A percentile compares a stretch with the other conserved stretches of the same genome.
These are phyloP conservation scores for Caenorhabditis drosophilae DNA, from an alignment of 2,888 invertebrate genomes.

Conservation along the genomic window DNA sequence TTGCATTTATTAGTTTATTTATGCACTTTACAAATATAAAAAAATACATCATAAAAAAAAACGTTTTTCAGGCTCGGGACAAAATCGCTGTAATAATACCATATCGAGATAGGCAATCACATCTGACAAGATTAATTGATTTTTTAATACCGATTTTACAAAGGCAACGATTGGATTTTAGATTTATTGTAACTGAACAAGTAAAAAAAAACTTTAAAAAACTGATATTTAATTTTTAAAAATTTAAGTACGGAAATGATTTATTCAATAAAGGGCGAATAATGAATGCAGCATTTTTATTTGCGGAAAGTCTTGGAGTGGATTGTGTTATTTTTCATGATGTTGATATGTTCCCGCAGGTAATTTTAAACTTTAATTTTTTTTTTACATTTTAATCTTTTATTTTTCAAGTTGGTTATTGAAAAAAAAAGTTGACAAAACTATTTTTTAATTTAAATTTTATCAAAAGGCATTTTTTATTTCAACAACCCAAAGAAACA, in stretches of 20 bases:
- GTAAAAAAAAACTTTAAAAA: constrained; percentile 24
- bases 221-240: background rate
- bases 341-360: constrained; percentile 71
- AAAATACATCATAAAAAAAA: background rate
- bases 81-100: constrained; percentile 70
- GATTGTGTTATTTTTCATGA: constrained; percentile 69
- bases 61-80: constrained; percentile 38
- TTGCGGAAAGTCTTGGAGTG: constrained; percentile 62
- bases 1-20: no score
- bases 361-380: constrained; percentile 5
- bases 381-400: constrained; percentile 1
- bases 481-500: no score
- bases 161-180: constrained; percentile 67
- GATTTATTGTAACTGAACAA: constrained; percentile 69
- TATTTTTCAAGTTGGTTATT: background rate
- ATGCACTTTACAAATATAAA: no score
- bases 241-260: constrained; percentile 63
- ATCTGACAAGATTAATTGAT: constrained; percentile 65
- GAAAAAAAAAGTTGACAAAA: no score
- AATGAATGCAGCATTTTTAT: constrained; percentile 68
- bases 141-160: constrained; percentile 69
- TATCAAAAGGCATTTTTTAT: no score
- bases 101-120: constrained; percentile 68
- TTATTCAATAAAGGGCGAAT: constrained; percentile 69
- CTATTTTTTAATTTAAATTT: no score